Conservation (phyloP, 2,797 vertebrate species). For the Gambusia yucatana region DNA sequence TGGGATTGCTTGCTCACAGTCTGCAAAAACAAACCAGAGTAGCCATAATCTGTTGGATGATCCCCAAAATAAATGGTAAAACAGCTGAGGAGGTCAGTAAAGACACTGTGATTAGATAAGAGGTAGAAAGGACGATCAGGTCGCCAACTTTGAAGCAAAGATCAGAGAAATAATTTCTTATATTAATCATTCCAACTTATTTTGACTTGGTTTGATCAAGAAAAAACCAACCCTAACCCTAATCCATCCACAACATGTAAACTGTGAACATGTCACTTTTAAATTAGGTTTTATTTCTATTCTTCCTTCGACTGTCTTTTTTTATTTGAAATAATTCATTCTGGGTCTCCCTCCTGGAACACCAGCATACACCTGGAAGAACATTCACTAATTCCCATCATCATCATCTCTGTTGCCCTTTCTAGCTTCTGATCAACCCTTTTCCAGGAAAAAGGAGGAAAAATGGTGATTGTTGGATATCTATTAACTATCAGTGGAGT, state of each 20-base stretch:
- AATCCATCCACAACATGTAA: not conserved
- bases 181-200: not conserved
- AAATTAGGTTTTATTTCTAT: not conserved
- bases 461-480: not conserved
- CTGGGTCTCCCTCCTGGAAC: not conserved
- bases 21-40: constrained; percentile 39
- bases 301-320: not conserved
- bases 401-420: not conserved
- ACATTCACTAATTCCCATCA: not conserved
- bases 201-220: not conserved
- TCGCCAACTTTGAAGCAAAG: not conserved
- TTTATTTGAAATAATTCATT: not conserved
- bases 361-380: not conserved
- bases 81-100: constrained; percentile 23
- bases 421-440: not conserved
- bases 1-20: constrained; percentile 19
- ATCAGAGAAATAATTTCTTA: not conserved
- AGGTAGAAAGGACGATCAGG: not conserved
- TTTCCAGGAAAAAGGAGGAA: not conserved
- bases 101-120: constrained; percentile 12
- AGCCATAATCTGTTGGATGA: constrained; percentile 18
- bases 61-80: constrained; percentile 36
- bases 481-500: not conserved
- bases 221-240: not conserved
- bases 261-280: not conserved